These are phyloP conservation scores for Drosophila biarmipes DNA, from an alignment of 1,140 invertebrate species.

Conservation along the genomic window DNA sequence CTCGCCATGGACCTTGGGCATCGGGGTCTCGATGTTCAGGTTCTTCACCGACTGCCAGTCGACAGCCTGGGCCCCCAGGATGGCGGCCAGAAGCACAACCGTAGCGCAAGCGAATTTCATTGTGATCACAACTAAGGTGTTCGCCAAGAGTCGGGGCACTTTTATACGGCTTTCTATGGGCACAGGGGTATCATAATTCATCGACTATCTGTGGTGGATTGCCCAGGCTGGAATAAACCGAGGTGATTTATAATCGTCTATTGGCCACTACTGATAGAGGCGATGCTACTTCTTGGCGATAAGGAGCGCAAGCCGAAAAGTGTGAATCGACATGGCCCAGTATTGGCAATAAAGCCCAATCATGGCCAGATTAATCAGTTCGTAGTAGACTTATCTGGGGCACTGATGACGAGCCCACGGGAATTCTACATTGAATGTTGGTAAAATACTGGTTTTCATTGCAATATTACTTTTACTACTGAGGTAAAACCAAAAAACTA, in stretches of 20 bases:
- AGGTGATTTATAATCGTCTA: slow-evolving; percentile 34
- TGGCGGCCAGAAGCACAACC: slow-evolving; percentile 30
- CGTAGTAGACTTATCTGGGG: slow-evolving; percentile 8
- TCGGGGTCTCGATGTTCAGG: slow-evolving; percentile 28
- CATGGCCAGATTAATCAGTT: slow-evolving; percentile 29
- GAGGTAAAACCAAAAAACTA: too few relatives aligned
- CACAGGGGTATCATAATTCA: slow-evolving; percentile 26
- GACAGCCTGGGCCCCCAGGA: slow-evolving; percentile 35
- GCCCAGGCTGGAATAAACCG: slow-evolving; percentile 15
- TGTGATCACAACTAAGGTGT: slow-evolving; percentile 28
- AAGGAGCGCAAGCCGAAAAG: slow-evolving; percentile 7
- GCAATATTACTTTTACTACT: background rate
- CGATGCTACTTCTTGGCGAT: slow-evolving; percentile 35
- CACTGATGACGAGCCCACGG: slow-evolving; percentile 14
- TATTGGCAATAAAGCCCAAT: slow-evolving; percentile 7
- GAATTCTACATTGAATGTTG: background rate
- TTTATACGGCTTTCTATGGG: slow-evolving; percentile 16
- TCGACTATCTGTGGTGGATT: slow-evolving; percentile 35
- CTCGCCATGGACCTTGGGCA: slow-evolving; percentile 12
- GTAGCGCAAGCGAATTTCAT: slow-evolving; percentile 49
- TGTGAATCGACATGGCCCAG: slow-evolving; percentile 2
- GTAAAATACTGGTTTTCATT: background rate
- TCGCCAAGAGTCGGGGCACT: slow-evolving; percentile 16
- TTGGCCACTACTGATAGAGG: slow-evolving; percentile 18
- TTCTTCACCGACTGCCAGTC: slow-evolving; percentile 49